Evolutionary conservation across 2,888 invertebrate species (phyloP), one percentile per base, ranked within the genome.

Genomic region (Brenthis hecate): DNA sequence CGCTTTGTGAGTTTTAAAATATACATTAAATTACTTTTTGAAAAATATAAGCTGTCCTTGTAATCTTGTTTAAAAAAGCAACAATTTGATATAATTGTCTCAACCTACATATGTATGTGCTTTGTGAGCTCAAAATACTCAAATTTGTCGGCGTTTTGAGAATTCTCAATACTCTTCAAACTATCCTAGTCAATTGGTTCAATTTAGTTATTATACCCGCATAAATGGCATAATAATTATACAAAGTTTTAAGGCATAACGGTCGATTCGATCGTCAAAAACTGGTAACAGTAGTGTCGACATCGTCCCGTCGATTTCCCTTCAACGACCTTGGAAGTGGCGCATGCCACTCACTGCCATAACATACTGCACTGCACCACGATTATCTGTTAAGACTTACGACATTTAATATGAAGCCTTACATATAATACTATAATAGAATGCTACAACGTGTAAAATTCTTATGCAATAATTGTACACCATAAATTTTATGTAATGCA

Each of bases 241-340:
- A 19, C 3, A 62, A 62, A 6, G 5, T 43, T 43, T 84, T 77
- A 79, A 89, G 88, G 88, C 87, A 85, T 86, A 86, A 86, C 83
- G 77, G 76, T 76, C 72, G 28, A 28, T 32, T 54, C 81, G 77
- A 76, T 76, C 73, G 78, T 80, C 75, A 76, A 77, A 77, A 77
- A 79, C 76, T 78, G 77, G 78, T 80, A 84, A 80, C 72, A 75
- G 74, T 77, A 78, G 80, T 88, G 87, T 88, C 88, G 86, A 87
- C 85, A 89, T 72, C 73, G 81, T 62, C 80, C 80, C 82, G 84
- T 84, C 86, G 85, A 86, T 92, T 92, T 92, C 89, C 92, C 91
- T 86, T 91, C 87, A 83, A 84, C 86, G 90, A 89, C 92, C 92
- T 92, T 92, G 91, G 81, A 80, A 81, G 78, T 76, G 69, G 80